Conservation (phyloP, 2,888 invertebrate species). For the Macropis europaea region DNA sequence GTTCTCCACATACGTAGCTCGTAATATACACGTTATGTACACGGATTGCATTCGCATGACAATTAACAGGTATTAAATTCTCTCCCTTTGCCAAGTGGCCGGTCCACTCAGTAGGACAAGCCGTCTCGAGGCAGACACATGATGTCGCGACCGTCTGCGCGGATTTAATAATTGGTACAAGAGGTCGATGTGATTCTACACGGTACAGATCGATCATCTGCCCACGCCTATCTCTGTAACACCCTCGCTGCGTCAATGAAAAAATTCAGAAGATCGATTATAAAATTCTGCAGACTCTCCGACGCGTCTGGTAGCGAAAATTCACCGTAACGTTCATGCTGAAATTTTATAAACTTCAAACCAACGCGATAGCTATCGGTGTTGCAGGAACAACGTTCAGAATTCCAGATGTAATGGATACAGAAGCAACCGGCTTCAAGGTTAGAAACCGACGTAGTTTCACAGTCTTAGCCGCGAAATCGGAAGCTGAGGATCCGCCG, state of each 20-base stretch:
- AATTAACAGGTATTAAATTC: slow-evolving; percentile 62
- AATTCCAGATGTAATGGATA: too few relatives aligned
- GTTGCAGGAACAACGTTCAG: too few relatives aligned
- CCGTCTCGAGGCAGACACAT: slow-evolving; percentile 44
- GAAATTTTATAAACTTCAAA: neutral
- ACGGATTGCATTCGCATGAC: slow-evolving; percentile 48
- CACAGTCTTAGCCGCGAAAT: neutral
- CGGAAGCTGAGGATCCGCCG: neutral
- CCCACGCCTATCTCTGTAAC: neutral
- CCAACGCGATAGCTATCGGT: too few relatives aligned
- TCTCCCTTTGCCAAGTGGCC: slow-evolving; percentile 53
- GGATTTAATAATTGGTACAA: slow-evolving; percentile 16
- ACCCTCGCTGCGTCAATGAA: too few relatives aligned
- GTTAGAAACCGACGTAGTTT: neutral
- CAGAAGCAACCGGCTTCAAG: neutral
- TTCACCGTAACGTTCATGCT: too few relatives aligned
- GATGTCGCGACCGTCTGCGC: slow-evolving; percentile 12
- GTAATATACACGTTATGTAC: slow-evolving; percentile 30
- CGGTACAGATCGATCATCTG: neutral
- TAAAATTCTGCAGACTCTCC: too few relatives aligned
- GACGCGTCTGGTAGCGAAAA: too few relatives aligned
- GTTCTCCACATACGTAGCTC: neutral
- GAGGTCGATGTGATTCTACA: neutral
- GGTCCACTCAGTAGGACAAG: slow-evolving; percentile 48
- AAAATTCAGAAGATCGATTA: too few relatives aligned